Evolutionary conservation across 35 echinoderm and acorn worm genomes (phyloP).

Genomic region (Strongylocentrotus purpuratus): DNA sequence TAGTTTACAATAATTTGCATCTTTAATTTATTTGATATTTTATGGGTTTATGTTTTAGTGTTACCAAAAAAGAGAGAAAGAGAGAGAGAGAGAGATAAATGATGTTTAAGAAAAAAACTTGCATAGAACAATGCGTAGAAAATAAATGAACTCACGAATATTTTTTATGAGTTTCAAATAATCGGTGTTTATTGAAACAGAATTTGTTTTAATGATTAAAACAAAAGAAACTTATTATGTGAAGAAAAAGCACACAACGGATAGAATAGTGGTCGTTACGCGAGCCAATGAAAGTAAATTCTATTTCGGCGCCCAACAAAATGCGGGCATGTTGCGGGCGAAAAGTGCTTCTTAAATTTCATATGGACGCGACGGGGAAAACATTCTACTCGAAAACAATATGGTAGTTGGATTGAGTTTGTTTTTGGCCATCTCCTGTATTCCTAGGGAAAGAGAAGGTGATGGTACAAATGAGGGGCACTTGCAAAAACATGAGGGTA

Average conservation of each 20-base stretch:
- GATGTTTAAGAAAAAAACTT: too few species aligned
- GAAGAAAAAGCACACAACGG: neutral
- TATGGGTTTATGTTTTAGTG: too few species aligned
- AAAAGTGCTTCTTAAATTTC: neutral
- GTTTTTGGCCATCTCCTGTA: neutral
- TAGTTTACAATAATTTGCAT: too few species aligned
- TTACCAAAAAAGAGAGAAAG: too few species aligned
- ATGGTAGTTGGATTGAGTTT: neutral
- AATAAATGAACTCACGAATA: too few species aligned
- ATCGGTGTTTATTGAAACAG: too few species aligned
- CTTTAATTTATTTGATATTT: too few species aligned
- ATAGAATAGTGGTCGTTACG: neutral
- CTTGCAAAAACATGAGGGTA: neutral
- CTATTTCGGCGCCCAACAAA: neutral
- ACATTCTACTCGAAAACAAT: neutral
- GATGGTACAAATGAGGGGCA: neutral
- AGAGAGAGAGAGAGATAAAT: too few species aligned
- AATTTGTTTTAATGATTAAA: too few species aligned
- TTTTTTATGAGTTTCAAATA: too few species aligned
- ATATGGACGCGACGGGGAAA: neutral
- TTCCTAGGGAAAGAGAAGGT: neutral
- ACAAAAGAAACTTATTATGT: neutral
- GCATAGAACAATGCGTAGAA: too few species aligned
- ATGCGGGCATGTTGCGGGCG: neutral
- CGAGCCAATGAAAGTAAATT: neutral